These are phyloP conservation scores for Neogobius melanostomus DNA, from an alignment of 2,113 vertebrate genomes.

Conservation along the genomic window DNA sequence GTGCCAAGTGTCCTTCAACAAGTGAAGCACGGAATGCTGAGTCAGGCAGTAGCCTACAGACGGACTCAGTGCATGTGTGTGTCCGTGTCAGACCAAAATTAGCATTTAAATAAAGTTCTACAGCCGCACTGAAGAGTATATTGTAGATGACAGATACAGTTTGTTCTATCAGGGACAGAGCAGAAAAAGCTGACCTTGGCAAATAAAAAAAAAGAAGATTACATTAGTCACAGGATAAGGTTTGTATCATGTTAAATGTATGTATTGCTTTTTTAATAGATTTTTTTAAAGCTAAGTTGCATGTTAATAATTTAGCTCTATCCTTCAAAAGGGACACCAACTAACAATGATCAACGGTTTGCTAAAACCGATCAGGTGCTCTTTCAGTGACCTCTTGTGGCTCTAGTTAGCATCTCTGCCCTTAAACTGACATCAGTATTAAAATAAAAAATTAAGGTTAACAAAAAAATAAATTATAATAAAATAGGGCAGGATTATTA, in stretches of 20 bases:
- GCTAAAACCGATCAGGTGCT: background rate
- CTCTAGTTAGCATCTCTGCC: background rate
- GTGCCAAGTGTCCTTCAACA: background rate
- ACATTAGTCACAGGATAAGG: constrained; percentile 6
- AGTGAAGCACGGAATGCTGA: constrained; percentile 35
- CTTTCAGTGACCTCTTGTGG: constrained; percentile 4
- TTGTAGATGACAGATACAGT: constrained; percentile 53
- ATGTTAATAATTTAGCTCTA: background rate
- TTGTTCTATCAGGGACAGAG: constrained; percentile 45
- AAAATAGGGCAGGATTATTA: too few species aligned
- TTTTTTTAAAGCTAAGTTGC: too few species aligned
- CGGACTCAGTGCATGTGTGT: constrained; percentile 21
- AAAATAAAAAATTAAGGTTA: background rate
- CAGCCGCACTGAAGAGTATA: constrained; percentile 42
- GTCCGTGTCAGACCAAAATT: constrained; percentile 51
- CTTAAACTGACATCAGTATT: background rate
- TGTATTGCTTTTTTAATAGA: background rate
- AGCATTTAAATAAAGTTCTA: constrained; percentile 72
- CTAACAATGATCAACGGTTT: too few species aligned
- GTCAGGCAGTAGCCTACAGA: constrained; percentile 19
- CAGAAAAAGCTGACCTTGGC: constrained; percentile 17
- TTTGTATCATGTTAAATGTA: background rate
- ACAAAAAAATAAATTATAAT: too few species aligned
- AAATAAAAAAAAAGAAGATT: constrained; percentile 16
- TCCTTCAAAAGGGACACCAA: too few species aligned